phyloP scores from a whole-genome alignment of 2,797 vertebrate genomes.

The Paratrypauchen microcephalus region DNA sequence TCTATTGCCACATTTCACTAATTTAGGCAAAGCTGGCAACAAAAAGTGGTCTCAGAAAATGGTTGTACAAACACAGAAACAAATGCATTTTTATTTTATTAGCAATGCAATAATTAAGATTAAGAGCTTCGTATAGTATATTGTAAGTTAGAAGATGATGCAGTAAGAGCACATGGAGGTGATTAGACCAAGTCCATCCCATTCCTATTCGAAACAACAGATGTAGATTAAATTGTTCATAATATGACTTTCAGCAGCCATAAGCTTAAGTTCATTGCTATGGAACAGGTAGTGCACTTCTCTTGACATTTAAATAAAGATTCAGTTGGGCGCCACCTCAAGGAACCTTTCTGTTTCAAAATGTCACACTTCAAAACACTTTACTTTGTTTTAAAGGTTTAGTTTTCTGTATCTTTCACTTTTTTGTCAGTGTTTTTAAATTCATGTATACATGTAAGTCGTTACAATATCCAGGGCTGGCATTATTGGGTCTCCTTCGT shows the following conservation, averaged over 20 bases:
- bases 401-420: neutral
- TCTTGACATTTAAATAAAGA: conserved; percentile 1
- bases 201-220: neutral
- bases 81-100: too few species aligned
- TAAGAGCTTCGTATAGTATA: too few species aligned
- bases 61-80: too few species aligned
- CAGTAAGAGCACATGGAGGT: too few species aligned
- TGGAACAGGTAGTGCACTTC: neutral
- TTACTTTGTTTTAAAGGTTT: neutral
- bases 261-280: neutral
- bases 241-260: neutral
- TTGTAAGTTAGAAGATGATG: too few species aligned
- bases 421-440: neutral
- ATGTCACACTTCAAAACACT: neutral
- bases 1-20: too few species aligned
- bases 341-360: neutral
- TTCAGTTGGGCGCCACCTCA: neutral
- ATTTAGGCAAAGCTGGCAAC: too few species aligned
- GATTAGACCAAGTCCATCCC: too few species aligned
- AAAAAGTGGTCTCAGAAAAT: too few species aligned
- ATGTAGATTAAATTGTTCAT: neutral
- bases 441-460: too few species aligned
- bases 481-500: neutral
- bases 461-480: neutral
- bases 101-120: too few species aligned